phyloP scores from a whole-genome alignment of 2,797 vertebrate species.

The Margarornis squamiger region DNA sequence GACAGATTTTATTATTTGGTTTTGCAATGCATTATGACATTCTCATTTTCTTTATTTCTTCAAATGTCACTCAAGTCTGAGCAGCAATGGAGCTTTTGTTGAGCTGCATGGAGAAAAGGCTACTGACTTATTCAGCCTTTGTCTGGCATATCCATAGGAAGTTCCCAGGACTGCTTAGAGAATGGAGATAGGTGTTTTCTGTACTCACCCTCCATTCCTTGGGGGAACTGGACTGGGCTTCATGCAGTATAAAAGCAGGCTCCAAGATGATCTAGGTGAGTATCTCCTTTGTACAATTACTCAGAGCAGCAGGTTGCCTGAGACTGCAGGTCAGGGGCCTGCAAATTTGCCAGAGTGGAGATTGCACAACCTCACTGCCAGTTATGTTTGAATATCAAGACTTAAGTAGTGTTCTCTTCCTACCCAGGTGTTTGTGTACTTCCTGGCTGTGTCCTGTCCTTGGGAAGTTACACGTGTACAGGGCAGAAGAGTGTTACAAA shows the following conservation, averaged over 20 bases:
- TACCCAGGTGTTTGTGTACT: background rate
- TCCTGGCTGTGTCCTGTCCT: background rate
- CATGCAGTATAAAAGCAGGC: background rate
- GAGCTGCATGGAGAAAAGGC: background rate
- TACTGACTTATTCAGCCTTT: background rate
- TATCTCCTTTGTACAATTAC: background rate
- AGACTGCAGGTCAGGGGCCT: background rate
- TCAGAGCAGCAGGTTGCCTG: background rate
- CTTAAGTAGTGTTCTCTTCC: background rate
- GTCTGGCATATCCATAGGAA: background rate
- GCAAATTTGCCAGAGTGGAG: background rate
- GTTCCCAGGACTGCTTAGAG: background rate
- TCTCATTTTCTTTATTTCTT: background rate
- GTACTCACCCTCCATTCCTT: background rate
- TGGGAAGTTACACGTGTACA: background rate
- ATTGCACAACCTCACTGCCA: background rate
- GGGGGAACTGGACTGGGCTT: background rate
- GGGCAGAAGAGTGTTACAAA: background rate
- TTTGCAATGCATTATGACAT: background rate
- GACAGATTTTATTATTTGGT: background rate
- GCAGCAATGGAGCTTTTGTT: background rate
- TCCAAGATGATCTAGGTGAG: background rate
- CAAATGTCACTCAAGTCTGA: background rate
- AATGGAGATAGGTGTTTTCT: background rate
- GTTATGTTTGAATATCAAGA: background rate